Evolutionary conservation across 1,140 invertebrate genomes (phyloP).

Genomic region (Plectrocnemia conspersa): DNA sequence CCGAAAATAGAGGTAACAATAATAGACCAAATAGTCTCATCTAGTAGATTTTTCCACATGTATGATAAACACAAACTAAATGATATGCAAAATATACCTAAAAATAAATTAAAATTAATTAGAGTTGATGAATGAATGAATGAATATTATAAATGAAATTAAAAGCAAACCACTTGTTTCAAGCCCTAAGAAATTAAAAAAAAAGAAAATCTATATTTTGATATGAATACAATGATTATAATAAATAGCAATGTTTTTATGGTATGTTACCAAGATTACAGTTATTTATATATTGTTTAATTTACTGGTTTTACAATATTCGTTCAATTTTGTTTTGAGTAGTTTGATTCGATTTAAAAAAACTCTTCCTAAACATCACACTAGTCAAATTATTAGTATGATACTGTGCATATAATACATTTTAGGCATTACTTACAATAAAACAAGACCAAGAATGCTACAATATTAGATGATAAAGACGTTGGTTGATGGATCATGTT

Average conservation of each 20-base stretch:
- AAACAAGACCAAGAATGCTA: slow-evolving; percentile 4
- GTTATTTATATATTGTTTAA: too few relatives aligned
- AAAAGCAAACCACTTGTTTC: neutral
- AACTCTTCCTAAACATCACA: too few relatives aligned
- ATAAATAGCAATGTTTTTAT: too few relatives aligned
- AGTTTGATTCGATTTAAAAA: too few relatives aligned
- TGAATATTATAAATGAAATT: too few relatives aligned
- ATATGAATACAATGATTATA: too few relatives aligned
- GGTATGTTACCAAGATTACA: too few relatives aligned
- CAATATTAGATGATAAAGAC: slow-evolving; percentile 3
- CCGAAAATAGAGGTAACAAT: slow-evolving; percentile 37
- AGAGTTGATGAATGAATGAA: neutral
- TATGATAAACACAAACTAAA: slow-evolving; percentile 38
- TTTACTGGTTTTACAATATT: too few relatives aligned
- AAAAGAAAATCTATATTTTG: neutral
- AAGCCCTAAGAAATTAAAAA: neutral
- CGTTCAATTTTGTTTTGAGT: too few relatives aligned
- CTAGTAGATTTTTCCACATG: slow-evolving; percentile 13
- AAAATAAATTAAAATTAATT: slow-evolving; percentile 18
- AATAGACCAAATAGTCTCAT: slow-evolving; percentile 17
- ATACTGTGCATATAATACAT: too few relatives aligned
- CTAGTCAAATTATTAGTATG: too few relatives aligned
- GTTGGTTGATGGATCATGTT: neutral
- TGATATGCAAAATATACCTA: slow-evolving; percentile 40
- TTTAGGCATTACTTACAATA: slow-evolving; percentile 18